Evolutionary conservation across 2,888 invertebrate genomes (phyloP).

Genomic region (Hydrotaea diabolus): DNA sequence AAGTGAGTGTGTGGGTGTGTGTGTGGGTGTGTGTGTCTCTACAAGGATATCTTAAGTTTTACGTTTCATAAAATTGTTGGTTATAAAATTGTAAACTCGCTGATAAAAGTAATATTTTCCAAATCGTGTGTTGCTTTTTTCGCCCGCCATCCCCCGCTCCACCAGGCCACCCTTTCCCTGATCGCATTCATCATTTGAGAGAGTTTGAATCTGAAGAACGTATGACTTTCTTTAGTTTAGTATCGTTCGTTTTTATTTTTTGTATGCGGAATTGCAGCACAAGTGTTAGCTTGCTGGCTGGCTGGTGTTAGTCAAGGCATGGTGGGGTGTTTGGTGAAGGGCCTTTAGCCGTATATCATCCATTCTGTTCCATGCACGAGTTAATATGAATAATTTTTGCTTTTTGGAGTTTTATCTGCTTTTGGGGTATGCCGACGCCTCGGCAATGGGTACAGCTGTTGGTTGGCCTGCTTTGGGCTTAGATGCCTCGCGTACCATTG

Average conservation of each 20-base stretch:
- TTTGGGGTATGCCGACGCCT: neutral
- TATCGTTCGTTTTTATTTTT: slow-evolving; percentile 4
- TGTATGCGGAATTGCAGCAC: neutral
- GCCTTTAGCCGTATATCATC: slow-evolving; percentile 54
- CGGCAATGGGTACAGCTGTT: neutral
- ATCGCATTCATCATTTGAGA: neutral
- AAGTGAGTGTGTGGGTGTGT: slow-evolving; percentile 62
- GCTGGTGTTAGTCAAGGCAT: neutral
- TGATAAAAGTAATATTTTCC: slow-evolving; percentile 69
- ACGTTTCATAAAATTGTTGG: slow-evolving; percentile 79
- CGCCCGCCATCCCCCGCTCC: neutral
- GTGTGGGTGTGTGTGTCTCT: slow-evolving; percentile 53
- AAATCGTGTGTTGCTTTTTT: slow-evolving; percentile 64
- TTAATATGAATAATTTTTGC: slow-evolving; percentile 57
- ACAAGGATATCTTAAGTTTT: slow-evolving; percentile 75
- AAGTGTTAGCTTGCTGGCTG: neutral
- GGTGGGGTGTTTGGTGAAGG: too few species aligned
- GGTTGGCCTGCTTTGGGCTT: neutral
- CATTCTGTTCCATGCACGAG: slow-evolving; percentile 52
- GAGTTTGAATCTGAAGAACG: neutral
- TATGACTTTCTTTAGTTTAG: slow-evolving; percentile 32
- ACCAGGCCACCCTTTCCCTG: too few species aligned
- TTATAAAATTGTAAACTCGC: slow-evolving; percentile 70
- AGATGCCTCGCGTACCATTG: slow-evolving; percentile 23
- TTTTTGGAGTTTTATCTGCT: slow-evolving; percentile 46